Evolutionary conservation across 2,113 vertebrate species (phyloP), one percentile per base, ranked within the genome.

Genomic region (Aldabrachelys gigantea): DNA sequence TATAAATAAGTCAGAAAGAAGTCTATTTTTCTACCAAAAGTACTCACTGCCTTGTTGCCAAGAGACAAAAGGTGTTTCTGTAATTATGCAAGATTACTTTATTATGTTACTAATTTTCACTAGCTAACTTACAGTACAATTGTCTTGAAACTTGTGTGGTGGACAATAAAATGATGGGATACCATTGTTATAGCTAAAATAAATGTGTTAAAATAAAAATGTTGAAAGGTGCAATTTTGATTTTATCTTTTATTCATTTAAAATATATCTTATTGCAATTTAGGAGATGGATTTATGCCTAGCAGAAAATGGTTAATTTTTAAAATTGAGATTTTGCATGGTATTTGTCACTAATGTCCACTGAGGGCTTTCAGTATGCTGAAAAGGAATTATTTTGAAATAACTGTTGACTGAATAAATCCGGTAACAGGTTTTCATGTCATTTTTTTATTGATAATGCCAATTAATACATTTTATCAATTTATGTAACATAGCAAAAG

Each of bases 221-320:
- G 8, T 4, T 86, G 85, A 89, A 44, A 21, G 88, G 83, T 65
- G 81, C 79, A 89, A 53, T 78, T 76, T 82, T 94, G 41, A 38
- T 0, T 38, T 49, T 31, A 92, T 95, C 92, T 65, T 75, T 88
- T 11, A 41, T 75, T 27, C 8, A 7, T 50, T 9, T 94, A 50
- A 90, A 91, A 72, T 94, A 49, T 52, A n/a, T 35, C 47, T 5
- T 83, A 91, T 38, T 72, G 19, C 19, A 38, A 22, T 72, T n/a
- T 21, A 72, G 38, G 65, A 92, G 94, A 91, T 0, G 0, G 3
- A 56, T 72, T 82, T 84, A 44, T 35, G 75, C 27, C 27, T 79
- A 47, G 59, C 59, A 93, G 89, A 94, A 96, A 91, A 89, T 25
- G 8, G 82, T 93, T 95, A 94, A 96, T 88, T 93, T 89, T 59